Base-by-base conservation (phyloP, 2,113 vertebrate genomes). In the Syngnathus typhle region DNA sequence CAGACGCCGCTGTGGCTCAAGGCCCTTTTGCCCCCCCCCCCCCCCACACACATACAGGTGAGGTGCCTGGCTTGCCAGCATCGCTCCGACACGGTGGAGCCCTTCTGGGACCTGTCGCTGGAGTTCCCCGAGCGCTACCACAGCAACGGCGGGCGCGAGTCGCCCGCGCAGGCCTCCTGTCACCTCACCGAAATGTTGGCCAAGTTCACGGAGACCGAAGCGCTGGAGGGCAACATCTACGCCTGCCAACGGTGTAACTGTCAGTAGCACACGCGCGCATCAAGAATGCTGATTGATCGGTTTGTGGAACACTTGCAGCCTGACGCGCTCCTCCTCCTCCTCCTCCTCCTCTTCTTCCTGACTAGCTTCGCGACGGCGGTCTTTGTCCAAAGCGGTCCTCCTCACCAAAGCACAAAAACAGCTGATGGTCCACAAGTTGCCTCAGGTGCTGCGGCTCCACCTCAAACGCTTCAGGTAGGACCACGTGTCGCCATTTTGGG, bases 51-150 rank as follows among this genome's bases (percentile, higher is more conserved):
- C n/a, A n/a, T n/a, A n/a, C 75, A 99, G 97, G 97, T 99, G 79
- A 99, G 96, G 15, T 99, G 97, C 78, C 79, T 95, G 82, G 94
- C 95, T 0, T 99, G 97, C 80, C 92, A 93, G 87, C 93, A 94
- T 82, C 95, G 95, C 84, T 99, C 97, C 62, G 94, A 98, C 91
- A 98, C 96, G 0, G 91, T 98, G 79, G 97, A 99, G 85, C 94
- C 96, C 1, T 99, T 99, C 73, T 99, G 97, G 97, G 97, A 99
- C 85, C 89, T 99, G 44, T 99, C 97, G 15, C 88, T 99, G 89
- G 97, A 99, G 81, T 99, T 99, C 81, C 97, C 97, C 0, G 94
- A 98, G 88, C 94, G 97, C 0, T 99, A 98, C 82, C 97, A 99
- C 84, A 92, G 88, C 11, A 89, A 86, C 21, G 68, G 83, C 82